phyloP scores from a whole-genome alignment of 2,113 vertebrate genomes.

The Sphaerodactylus townsendi region DNA sequence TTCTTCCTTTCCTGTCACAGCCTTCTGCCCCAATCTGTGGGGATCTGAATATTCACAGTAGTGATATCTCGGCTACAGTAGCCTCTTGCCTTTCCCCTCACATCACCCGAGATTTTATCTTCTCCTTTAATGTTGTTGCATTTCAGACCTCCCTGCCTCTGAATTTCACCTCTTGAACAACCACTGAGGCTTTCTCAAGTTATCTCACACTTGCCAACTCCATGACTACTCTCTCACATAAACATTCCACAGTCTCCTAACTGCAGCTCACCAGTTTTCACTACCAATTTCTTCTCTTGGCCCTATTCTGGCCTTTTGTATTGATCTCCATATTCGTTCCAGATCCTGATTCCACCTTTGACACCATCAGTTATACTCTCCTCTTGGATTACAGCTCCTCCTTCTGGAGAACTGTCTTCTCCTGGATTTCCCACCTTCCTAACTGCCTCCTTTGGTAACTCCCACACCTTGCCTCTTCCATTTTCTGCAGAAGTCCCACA shows the following conservation, averaged over 20 bases:
- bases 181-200: background rate
- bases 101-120: background rate
- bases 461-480: background rate
- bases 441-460: background rate
- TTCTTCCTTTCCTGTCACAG: background rate
- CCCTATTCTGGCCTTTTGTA: background rate
- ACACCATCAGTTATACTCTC: too few relatives aligned
- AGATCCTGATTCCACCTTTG: background rate
- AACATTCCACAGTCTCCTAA: background rate
- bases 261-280: background rate
- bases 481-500: too few relatives aligned
- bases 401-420: background rate
- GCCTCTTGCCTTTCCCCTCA: background rate
- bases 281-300: background rate
- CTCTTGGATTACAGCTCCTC: background rate
- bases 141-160: background rate
- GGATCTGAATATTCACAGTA: background rate
- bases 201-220: background rate
- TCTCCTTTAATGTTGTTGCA: background rate
- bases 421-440: background rate
- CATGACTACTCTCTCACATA: background rate
- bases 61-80: background rate
- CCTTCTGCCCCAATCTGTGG: background rate
- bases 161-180: background rate
- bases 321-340: background rate